Evolutionary conservation across 2,797 vertebrate genomes (phyloP).

Genomic region (Odontamblyopus lacepedii): DNA sequence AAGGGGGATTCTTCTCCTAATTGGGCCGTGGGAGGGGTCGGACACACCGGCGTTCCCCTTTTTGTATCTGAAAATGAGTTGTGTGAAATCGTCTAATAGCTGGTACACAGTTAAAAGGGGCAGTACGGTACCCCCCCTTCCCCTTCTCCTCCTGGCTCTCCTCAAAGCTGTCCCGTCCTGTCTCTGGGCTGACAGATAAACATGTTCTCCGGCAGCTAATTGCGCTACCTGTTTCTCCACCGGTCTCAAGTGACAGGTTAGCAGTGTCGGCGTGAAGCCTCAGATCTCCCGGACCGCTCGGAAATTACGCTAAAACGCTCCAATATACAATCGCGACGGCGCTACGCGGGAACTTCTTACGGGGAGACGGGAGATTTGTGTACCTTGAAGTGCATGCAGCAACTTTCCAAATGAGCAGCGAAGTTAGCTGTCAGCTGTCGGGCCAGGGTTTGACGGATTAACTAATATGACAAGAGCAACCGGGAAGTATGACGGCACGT

Average conservation of each 20-base stretch:
- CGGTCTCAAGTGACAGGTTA: conserved; percentile 60
- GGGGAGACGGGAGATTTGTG: conserved; percentile 35
- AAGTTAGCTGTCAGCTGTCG: conserved; percentile 49
- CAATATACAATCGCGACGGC: conserved; percentile 37
- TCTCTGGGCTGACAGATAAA: conserved; percentile 69
- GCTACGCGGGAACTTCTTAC: conserved; percentile 44
- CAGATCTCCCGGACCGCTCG: conserved; percentile 54
- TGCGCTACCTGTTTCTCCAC: conserved; percentile 67
- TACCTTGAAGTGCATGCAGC: conserved; percentile 38
- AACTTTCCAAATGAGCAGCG: conserved; percentile 54
- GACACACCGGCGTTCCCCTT: conserved; percentile 74
- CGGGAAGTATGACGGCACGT: conserved; percentile 44
- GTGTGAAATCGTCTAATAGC: conserved; percentile 83
- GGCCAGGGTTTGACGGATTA: conserved; percentile 47
- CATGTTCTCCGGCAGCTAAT: conserved; percentile 67
- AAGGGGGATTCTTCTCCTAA: conserved; percentile 86
- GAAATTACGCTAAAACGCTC: conserved; percentile 46
- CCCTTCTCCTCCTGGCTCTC: conserved; percentile 23
- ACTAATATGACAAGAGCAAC: conserved; percentile 23
- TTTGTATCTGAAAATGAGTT: conserved; percentile 82
- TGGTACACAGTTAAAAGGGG: conserved; percentile 74
- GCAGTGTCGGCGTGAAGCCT: conserved; percentile 51
- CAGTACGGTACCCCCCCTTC: conserved; percentile 11
- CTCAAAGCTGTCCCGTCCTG: conserved; percentile 60
- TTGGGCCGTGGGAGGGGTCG: conserved; percentile 77